phyloP scores from a whole-genome alignment of 2,888 invertebrate species.

The Stenotaenia linearis region DNA sequence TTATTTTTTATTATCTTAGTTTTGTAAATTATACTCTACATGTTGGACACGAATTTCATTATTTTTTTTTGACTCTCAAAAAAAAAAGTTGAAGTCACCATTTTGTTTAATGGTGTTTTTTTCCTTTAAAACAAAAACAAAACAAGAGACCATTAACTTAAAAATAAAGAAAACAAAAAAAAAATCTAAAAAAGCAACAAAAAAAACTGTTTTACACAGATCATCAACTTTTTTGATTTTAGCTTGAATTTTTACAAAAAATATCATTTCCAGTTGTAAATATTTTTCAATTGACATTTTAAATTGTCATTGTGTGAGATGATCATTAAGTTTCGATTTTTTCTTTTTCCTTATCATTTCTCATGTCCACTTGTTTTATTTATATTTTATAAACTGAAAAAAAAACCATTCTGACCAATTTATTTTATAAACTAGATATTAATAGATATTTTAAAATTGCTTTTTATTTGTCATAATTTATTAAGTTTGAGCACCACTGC shows the following conservation, averaged over 20 bases:
- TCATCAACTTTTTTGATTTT: background rate
- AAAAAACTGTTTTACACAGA: background rate
- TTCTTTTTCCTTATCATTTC: background rate
- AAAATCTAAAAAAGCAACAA: no score
- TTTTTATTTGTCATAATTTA: background rate
- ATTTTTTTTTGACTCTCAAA: background rate
- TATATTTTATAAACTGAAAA: background rate
- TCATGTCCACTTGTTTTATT: background rate
- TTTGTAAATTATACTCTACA: background rate
- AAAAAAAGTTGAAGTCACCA: background rate
- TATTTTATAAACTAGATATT: background rate
- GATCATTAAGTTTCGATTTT: background rate
- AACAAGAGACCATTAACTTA: background rate
- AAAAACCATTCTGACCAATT: background rate
- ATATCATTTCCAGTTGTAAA: background rate
- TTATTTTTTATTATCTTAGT: background rate
- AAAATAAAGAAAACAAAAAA: background rate
- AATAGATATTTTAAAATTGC: background rate
- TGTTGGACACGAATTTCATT: background rate
- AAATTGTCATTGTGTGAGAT: background rate
- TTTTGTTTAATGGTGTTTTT: background rate
- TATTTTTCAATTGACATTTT: background rate
- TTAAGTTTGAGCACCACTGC: constrained; percentile 5
- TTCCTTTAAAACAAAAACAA: background rate
- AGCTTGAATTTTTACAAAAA: background rate